Evolutionary conservation across 2,888 invertebrate species (phyloP), one percentile per base, ranked within the genome.

Genomic region (Sinhomidia bicolor): DNA sequence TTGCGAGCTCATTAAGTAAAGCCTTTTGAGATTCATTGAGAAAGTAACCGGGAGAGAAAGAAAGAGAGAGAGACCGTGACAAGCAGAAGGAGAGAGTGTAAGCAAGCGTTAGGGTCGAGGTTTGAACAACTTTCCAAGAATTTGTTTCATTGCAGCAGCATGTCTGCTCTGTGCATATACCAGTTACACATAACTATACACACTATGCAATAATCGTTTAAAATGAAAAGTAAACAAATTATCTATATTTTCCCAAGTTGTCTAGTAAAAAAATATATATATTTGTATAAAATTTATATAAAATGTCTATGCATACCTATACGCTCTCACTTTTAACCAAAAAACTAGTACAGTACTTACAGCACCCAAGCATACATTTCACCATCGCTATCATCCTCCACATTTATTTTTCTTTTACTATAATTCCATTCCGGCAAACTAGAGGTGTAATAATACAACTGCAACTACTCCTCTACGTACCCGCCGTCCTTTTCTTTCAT

Each of bases 221-320:
- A 78, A 78, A 78, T 78, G 78, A 78, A 57, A 78, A 78, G 57
- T 78, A 78, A 54, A 78, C 78, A 78, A 57, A 71, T 71, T 71
- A 71, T 12, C n/a, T n/a, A n/a, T n/a, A 10, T 32, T 65, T 65
- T 32, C 62, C 17, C 29, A 65, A 32, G 32, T 32, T 65, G 29
- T n/a, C 4, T 7, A 41, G 41, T 9, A 9, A 41, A 41, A 41
- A 41, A 41, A n/a, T n/a, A n/a, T n/a, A n/a, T n/a, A n/a, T n/a
- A n/a, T n/a, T n/a, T n/a, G n/a, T n/a, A n/a, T n/a, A n/a, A n/a
- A n/a, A n/a, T n/a, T n/a, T n/a, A n/a, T n/a, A n/a, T n/a, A n/a
- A n/a, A n/a, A n/a, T n/a, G n/a, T n/a, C n/a, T n/a, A n/a, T n/a
- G n/a, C n/a, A n/a, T n/a, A n/a, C n/a, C n/a, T n/a, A n/a, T n/a